These are phyloP conservation scores for Atta texana DNA, from an alignment of 1,140 invertebrate genomes.

Conservation along the genomic window DNA sequence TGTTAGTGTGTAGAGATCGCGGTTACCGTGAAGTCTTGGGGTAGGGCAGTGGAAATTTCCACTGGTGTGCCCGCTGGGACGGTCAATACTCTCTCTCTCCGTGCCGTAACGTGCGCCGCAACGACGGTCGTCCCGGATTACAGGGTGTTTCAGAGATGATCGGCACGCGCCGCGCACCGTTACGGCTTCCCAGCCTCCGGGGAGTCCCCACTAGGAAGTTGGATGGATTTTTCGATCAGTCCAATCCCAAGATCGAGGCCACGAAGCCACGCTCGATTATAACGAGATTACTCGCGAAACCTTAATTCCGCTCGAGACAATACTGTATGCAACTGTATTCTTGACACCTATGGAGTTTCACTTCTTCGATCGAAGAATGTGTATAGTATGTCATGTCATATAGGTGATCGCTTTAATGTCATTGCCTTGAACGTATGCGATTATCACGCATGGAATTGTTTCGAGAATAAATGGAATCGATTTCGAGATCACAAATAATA, in stretches of 20 bases:
- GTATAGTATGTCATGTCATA: neutral
- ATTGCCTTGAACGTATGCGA: neutral
- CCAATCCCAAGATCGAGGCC: neutral
- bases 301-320: neutral
- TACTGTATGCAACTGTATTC: neutral
- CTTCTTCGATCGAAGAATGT: neutral
- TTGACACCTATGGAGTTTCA: slow-evolving; percentile 4
- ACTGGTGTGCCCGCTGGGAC: slow-evolving; percentile 81
- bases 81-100: slow-evolving; percentile 85
- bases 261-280: neutral
- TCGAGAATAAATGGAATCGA: no score
- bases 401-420: neutral
- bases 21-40: slow-evolving; percentile 75
- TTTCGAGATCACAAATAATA: no score
- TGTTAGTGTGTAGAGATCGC: slow-evolving; percentile 53
- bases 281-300: slow-evolving; percentile 9
- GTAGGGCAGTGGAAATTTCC: slow-evolving; percentile 86
- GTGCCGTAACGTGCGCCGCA: slow-evolving; percentile 73
- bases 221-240: slow-evolving; percentile 21
- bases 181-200: slow-evolving; percentile 41
- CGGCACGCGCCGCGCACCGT: slow-evolving; percentile 39
- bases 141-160: slow-evolving; percentile 65
- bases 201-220: slow-evolving; percentile 12
- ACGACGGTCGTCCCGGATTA: slow-evolving; percentile 67
- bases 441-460: no score